These are phyloP conservation scores for Scaptomyza caliginosa DNA, from an alignment of 2,888 invertebrate species.

Conservation along the genomic window DNA sequence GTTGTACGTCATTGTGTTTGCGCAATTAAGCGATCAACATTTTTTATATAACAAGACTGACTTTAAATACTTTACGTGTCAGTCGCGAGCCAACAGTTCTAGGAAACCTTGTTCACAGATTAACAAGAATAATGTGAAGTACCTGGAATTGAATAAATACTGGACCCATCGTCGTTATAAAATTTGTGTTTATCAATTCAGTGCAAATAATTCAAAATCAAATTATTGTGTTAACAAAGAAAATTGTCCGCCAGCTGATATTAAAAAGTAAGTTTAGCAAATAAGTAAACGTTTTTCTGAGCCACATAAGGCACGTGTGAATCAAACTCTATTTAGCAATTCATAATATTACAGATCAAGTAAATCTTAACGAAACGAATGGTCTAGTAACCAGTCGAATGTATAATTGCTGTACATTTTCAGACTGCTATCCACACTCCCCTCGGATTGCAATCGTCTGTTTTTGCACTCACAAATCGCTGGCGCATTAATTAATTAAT, in stretches of 20 bases:
- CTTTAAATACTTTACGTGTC: constrained; percentile 4
- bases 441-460: constrained; percentile 5
- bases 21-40: constrained; percentile 5
- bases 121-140: constrained; percentile 15
- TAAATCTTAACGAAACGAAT: not conserved
- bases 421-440: not conserved
- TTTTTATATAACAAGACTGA: constrained; percentile 14
- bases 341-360: not conserved
- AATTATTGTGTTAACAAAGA: not conserved
- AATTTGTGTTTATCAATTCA: not conserved
- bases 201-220: not conserved
- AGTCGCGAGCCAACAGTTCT: constrained; percentile 27
- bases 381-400: not conserved
- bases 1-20: constrained; percentile 11
- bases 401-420: constrained; percentile 9
- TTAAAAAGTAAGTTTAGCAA: not conserved
- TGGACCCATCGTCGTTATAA: not conserved
- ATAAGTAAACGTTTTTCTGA: not conserved
- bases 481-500: constrained; percentile 68
- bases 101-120: constrained; percentile 14
- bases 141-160: constrained; percentile 9
- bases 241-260: not conserved
- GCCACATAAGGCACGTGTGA: not conserved
- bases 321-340: not conserved
- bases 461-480: constrained; percentile 43